Evolutionary conservation across 2,888 invertebrate genomes (phyloP), one percentile per base, ranked within the genome.

Genomic region (Anaspis maculata): DNA sequence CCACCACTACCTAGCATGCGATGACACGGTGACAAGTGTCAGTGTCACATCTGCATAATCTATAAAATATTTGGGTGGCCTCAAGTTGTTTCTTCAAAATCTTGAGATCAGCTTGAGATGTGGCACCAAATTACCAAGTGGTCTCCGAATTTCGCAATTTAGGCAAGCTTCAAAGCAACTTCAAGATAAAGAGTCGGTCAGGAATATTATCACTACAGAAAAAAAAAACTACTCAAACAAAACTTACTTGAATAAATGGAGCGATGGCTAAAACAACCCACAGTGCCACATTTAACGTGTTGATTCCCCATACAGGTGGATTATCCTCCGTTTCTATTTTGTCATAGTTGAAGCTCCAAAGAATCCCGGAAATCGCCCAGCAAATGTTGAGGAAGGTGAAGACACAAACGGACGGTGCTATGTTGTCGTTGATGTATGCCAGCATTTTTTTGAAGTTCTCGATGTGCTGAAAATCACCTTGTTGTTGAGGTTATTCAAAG

Each of bases 391-490:
- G 75, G 4, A 86, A 68, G 3, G 83, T 82, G 52, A 85, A 80
- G 45, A 87, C 70, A 52, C 83, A 83, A 3, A 87, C 80, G 1
- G 84, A 79, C 1, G 83, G 77, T 2, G 84, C 77, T 25, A 86
- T 68, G 54, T 83, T 78, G 43, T 79, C 73, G 60, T 89, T 89
- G 25, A 88, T 70, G 52, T 85, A 84, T 44, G 76, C 77, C 13
- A 88, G 61, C 34, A 87, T 66, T 53, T 86, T 86, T 39, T 77
- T 77, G 48, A 87, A 84, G 56, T 87, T 87, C 1, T 80, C 73
- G 39, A 87, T 77, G 68, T 86, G 85, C 83, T 84, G 55, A 23
- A 65, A 63, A 35, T 24, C 6, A 30, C n/a, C n/a, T n/a, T n/a
- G n/a, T n/a, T 34, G 15, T 27, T 12, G 27, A 23, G 33, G 35